Percentiles rank a stretch among this genome's conserved stretches.
phyloP scores from a whole-genome alignment of 1,140 invertebrate genomes.

The Listronotus oregonensis region DNA sequence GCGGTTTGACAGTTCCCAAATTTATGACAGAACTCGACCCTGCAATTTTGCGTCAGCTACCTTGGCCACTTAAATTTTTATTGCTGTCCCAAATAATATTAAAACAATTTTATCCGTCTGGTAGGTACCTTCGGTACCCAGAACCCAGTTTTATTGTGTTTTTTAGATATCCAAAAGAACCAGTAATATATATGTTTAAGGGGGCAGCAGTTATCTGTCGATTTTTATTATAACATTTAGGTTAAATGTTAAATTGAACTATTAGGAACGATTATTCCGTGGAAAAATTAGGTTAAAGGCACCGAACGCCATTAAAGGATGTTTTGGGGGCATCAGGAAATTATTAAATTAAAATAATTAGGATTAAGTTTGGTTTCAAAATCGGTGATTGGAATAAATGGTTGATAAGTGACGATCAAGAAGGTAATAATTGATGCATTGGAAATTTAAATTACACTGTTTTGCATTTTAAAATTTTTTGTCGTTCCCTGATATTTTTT shows the following conservation, averaged over 20 bases:
- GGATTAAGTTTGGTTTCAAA: too few relatives aligned
- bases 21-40: constrained; percentile 30
- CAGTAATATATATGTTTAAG: constrained; percentile 37
- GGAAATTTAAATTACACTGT: too few relatives aligned
- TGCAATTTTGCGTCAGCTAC: constrained; percentile 35
- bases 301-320: constrained; percentile 11
- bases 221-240: constrained; percentile 35
- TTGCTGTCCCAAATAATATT: constrained; percentile 37
- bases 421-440: too few relatives aligned
- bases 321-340: not conserved
- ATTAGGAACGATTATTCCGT: constrained; percentile 29
- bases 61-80: constrained; percentile 35
- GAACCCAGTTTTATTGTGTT: constrained; percentile 16
- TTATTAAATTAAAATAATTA: constrained; percentile 19
- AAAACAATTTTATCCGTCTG: constrained; percentile 35
- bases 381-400: too few relatives aligned
- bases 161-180: constrained; percentile 24
- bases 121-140: constrained; percentile 9
- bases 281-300: constrained; percentile 17
- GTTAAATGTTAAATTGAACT: constrained; percentile 33
- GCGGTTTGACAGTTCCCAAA: constrained; percentile 31
- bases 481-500: too few relatives aligned
- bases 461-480: too few relatives aligned
- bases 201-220: constrained; percentile 22
- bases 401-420: too few relatives aligned